phyloP scores from a whole-genome alignment of 2,888 invertebrate species.

The Rhamnusium bicolor region DNA sequence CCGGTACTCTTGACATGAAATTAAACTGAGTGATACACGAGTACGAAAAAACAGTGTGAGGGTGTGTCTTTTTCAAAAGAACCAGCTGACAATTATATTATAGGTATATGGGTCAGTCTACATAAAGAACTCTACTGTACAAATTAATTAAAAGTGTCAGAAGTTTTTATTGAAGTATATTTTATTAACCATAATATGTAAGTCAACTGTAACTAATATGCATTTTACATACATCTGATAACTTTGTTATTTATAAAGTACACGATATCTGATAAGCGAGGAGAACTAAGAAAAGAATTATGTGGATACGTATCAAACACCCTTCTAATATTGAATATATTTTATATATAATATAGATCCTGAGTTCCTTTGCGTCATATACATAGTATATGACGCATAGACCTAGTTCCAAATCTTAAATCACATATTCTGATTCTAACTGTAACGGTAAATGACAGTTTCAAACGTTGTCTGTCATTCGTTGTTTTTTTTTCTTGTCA shows the following conservation, averaged over 20 bases:
- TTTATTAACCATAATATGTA: conserved; percentile 19
- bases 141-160: conserved; percentile 11
- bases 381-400: too few relatives aligned
- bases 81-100: background rate
- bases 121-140: background rate
- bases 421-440: too few relatives aligned
- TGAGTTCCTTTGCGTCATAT: background rate
- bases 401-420: too few relatives aligned
- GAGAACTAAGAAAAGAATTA: background rate
- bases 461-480: too few relatives aligned
- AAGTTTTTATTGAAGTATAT: conserved; percentile 1
- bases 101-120: conserved; percentile 21
- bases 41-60: conserved; percentile 9
- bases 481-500: too few relatives aligned
- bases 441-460: too few relatives aligned
- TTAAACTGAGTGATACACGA: conserved; percentile 2
- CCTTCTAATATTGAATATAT: background rate
- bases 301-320: background rate
- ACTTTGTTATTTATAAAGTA: background rate
- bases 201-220: background rate
- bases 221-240: conserved; percentile 1
- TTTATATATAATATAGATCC: background rate
- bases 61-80: conserved; percentile 17
- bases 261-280: background rate
- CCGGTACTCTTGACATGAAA: conserved; percentile 3